Percentiles rank a stretch among this genome's conserved stretches.
These are phyloP conservation scores for Petromus typicus DNA, from an alignment of 2,113 vertebrate species.

Conservation along the genomic window DNA sequence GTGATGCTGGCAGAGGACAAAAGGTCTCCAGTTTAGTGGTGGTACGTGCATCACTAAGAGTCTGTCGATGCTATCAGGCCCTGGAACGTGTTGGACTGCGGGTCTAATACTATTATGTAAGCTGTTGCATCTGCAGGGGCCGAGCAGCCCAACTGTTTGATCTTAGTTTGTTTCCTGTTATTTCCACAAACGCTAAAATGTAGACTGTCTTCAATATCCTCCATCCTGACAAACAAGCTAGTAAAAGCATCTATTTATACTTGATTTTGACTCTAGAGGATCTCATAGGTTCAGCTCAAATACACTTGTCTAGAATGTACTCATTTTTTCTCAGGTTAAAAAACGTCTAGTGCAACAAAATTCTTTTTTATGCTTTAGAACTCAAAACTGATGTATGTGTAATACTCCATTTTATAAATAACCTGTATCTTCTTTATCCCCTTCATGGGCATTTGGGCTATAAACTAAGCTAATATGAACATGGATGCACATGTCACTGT, in stretches of 20 bases:
- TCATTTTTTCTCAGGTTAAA: slow-evolving; percentile 63
- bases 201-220: slow-evolving; percentile 36
- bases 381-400: not conserved
- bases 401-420: no score
- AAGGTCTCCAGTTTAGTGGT: not conserved
- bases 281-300: slow-evolving; percentile 63
- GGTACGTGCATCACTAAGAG: not conserved
- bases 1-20: slow-evolving; percentile 38
- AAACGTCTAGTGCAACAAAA: slow-evolving; percentile 54
- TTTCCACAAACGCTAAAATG: slow-evolving; percentile 69
- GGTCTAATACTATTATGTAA: slow-evolving; percentile 57
- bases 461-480: no score
- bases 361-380: slow-evolving; percentile 59
- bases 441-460: no score
- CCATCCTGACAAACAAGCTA: slow-evolving; percentile 65
- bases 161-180: slow-evolving; percentile 25
- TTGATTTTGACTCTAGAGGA: slow-evolving; percentile 56
- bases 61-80: not conserved
- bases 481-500: no score
- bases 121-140: slow-evolving; percentile 50
- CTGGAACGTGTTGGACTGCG: slow-evolving; percentile 20
- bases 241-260: slow-evolving; percentile 44
- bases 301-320: slow-evolving; percentile 35
- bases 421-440: no score
- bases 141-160: slow-evolving; percentile 41